Evolutionary conservation across 2,797 vertebrate species (phyloP).

Genomic region (Garrulus glandarius): DNA sequence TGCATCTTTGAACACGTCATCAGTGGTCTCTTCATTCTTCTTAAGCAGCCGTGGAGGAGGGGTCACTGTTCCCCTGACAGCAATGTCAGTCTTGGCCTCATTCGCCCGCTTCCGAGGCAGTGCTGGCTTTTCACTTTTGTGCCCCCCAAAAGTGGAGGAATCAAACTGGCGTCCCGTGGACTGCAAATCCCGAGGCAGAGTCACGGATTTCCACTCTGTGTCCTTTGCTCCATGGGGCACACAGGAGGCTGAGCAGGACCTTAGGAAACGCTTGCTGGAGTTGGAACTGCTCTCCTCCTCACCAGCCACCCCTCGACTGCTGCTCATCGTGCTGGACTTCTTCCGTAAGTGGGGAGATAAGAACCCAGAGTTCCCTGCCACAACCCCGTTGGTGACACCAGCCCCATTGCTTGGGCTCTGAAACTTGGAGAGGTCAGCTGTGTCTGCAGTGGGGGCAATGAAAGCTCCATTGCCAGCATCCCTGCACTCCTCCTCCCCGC

Average conservation of each 20-base stretch:
- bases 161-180: constrained; percentile 86
- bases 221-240: constrained; percentile 81
- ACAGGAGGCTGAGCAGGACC: constrained; percentile 88
- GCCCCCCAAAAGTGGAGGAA: constrained; percentile 85
- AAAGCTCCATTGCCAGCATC: constrained; percentile 83
- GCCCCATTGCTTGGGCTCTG: constrained; percentile 76
- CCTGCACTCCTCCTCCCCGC: constrained; percentile 76
- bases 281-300: constrained; percentile 86
- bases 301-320: constrained; percentile 68
- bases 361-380: constrained; percentile 78
- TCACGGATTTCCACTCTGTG: constrained; percentile 89
- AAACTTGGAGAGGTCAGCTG: constrained; percentile 78
- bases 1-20: constrained; percentile 83
- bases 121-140: constrained; percentile 85
- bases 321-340: constrained; percentile 80
- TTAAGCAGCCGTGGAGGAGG: constrained; percentile 87
- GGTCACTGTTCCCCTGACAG: constrained; percentile 83
- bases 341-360: constrained; percentile 82
- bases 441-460: constrained; percentile 57
- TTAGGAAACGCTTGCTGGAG: constrained; percentile 87
- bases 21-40: constrained; percentile 80
- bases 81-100: constrained; percentile 81
- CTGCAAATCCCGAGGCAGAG: constrained; percentile 89
- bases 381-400: constrained; percentile 84
- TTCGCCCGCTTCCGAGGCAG: constrained; percentile 89